Percentiles rank a stretch among this genome's conserved stretches.
phyloP scores from a whole-genome alignment of 1,140 invertebrate genomes.

The Pseudachorutes palmiensis region DNA sequence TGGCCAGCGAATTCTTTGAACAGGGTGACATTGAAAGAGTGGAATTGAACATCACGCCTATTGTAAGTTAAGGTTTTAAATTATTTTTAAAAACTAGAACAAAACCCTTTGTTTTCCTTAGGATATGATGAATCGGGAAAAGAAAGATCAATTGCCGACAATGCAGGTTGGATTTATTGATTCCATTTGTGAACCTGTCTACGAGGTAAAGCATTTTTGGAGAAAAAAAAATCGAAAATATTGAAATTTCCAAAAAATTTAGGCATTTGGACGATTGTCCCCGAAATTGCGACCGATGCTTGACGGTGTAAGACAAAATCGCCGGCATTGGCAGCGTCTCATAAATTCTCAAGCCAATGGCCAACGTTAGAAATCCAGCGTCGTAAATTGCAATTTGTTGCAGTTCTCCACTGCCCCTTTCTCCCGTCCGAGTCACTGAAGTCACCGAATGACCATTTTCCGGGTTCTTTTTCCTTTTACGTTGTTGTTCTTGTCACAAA shows the following conservation, averaged over 20 bases:
- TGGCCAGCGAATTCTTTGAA: slow-evolving; percentile 91
- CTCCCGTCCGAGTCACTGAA: no score
- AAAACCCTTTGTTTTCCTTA: slow-evolving; percentile 45
- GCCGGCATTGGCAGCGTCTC: slow-evolving; percentile 69
- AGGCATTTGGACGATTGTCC: slow-evolving; percentile 76
- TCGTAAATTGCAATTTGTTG: background rate
- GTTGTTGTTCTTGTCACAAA: no score
- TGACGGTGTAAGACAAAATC: slow-evolving; percentile 73
- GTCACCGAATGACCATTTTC: no score
- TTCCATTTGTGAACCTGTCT: slow-evolving; percentile 88
- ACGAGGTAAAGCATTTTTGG: slow-evolving; percentile 59
- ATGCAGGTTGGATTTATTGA: slow-evolving; percentile 97
- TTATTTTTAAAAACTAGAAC: slow-evolving; percentile 5
- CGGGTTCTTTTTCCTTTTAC: no score
- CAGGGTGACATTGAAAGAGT: slow-evolving; percentile 86
- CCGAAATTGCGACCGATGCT: slow-evolving; percentile 67
- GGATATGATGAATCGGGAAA: slow-evolving; percentile 95
- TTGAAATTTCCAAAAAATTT: slow-evolving; percentile 14
- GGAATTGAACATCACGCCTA: slow-evolving; percentile 74
- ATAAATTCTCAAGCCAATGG: slow-evolving; percentile 43
- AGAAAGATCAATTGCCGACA: slow-evolving; percentile 83
- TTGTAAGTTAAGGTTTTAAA: slow-evolving; percentile 53
- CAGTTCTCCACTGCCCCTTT: background rate
- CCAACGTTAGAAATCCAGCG: background rate
- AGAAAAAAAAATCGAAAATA: background rate